phyloP scores from a whole-genome alignment of 1,140 invertebrate species.

The Dendroctonus ponderosae region DNA sequence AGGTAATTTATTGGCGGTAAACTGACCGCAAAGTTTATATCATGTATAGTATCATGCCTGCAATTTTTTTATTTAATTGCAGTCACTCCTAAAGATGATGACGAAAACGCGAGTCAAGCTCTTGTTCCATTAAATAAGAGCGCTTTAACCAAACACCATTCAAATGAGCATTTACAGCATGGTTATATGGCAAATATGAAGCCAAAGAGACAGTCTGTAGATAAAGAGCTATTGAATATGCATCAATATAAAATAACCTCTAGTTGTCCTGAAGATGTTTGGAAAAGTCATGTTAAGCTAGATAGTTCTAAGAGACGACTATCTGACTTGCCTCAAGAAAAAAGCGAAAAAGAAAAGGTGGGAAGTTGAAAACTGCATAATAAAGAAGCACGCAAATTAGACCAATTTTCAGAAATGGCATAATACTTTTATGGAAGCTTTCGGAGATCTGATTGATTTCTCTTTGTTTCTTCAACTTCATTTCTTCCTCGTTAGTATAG shows the following conservation, averaged over 20 bases:
- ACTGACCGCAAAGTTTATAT: background rate
- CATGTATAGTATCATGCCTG: too few species aligned
- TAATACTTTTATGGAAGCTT: constrained; percentile 64
- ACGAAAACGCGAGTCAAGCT: too few species aligned
- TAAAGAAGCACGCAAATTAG: background rate
- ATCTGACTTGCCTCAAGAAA: constrained; percentile 52
- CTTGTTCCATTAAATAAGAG: background rate
- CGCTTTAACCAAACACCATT: background rate
- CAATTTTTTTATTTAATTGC: background rate
- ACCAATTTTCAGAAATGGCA: constrained; percentile 69
- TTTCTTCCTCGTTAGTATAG: constrained; percentile 76
- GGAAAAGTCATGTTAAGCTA: background rate
- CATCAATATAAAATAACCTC: constrained; percentile 77
- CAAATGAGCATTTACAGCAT: constrained; percentile 15
- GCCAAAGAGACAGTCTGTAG: constrained; percentile 50
- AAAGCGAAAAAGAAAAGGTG: constrained; percentile 56
- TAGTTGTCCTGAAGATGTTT: constrained; percentile 78
- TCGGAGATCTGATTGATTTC: constrained; percentile 73
- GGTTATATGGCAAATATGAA: constrained; percentile 30
- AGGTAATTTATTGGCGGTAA: constrained; percentile 7
- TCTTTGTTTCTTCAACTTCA: constrained; percentile 74
- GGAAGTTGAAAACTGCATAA: background rate
- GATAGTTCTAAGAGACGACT: constrained; percentile 76
- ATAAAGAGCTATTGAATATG: constrained; percentile 73
- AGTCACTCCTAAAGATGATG: constrained; percentile 9